A percentile compares a stretch with the other conserved stretches of the same genome.
phyloP scores from a whole-genome alignment of 2,888 invertebrate species.

The Heliothis peltigera region DNA sequence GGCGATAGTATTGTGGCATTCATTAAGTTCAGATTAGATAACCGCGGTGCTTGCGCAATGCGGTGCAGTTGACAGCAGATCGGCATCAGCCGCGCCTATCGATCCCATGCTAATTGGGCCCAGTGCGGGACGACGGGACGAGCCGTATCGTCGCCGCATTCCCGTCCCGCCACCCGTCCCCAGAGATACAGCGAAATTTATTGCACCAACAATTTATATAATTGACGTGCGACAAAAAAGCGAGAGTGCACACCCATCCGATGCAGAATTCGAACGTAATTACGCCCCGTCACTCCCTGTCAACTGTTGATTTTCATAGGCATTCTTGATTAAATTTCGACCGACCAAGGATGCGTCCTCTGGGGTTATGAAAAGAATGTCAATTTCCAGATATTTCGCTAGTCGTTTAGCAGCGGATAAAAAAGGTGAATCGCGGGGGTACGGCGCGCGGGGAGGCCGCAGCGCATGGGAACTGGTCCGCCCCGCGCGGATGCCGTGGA shows the following conservation, averaged over 20 bases:
- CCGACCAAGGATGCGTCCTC: constrained; percentile 85
- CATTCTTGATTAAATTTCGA: constrained; percentile 84
- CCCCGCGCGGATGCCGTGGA: constrained; percentile 79
- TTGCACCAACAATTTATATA: constrained; percentile 89
- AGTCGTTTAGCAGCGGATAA: constrained; percentile 82
- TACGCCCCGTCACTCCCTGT: constrained; percentile 78
- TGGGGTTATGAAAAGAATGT: constrained; percentile 87
- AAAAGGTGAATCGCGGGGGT: constrained; percentile 76
- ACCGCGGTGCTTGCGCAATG: constrained; percentile 80
- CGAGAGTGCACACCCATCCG: constrained; percentile 85
- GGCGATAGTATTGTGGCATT: constrained; percentile 80
- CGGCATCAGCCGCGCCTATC: constrained; percentile 86
- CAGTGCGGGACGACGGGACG: constrained; percentile 71
- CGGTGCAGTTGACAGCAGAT: constrained; percentile 83
- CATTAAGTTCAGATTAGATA: constrained; percentile 87
- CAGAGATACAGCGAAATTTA: constrained; percentile 89
- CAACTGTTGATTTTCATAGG: constrained; percentile 78
- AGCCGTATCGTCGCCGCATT: constrained; percentile 81
- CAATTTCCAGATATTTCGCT: constrained; percentile 88
- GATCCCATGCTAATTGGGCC: constrained; percentile 89
- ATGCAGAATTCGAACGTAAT: constrained; percentile 83
- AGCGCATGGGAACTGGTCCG: constrained; percentile 81
- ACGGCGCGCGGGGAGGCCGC: constrained; percentile 49
- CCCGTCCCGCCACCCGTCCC: constrained; percentile 80
- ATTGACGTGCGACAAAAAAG: constrained; percentile 89